Percentiles rank a stretch among this genome's conserved stretches.
Evolutionary conservation across 2,113 vertebrate genomes (phyloP).

Genomic region (Equus przewalskii): DNA sequence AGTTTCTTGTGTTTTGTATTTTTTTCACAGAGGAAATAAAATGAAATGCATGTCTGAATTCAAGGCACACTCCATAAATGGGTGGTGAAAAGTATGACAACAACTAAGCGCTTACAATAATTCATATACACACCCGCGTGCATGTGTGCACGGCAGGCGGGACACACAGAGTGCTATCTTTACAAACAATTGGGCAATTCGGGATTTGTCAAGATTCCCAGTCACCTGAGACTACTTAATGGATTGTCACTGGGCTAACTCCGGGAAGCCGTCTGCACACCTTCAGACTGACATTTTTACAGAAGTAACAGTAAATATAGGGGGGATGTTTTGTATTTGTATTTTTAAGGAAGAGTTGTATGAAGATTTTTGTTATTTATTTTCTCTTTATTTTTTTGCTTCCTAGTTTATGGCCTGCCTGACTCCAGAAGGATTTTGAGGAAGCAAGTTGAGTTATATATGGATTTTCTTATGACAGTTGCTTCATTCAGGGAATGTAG

Average conservation of each 20-base stretch:
- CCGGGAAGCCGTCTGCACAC: background rate
- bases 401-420: background rate
- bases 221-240: background rate
- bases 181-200: background rate
- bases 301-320: background rate
- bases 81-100: background rate
- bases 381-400: background rate
- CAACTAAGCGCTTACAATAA: background rate
- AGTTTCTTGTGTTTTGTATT: background rate
- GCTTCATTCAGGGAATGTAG: background rate
- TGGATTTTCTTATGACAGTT: background rate
- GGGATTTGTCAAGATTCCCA: background rate
- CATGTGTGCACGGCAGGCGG: background rate
- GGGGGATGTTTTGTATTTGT: background rate
- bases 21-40: background rate
- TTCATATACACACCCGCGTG: background rate
- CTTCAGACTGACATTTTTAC: background rate
- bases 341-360: background rate
- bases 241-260: background rate
- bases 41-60: background rate
- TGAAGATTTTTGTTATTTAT: background rate
- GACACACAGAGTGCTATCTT: background rate
- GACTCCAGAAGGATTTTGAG: background rate
- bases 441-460: background rate
- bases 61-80: background rate